A percentile compares a stretch with the other conserved stretches of the same genome.
Evolutionary conservation across 2,888 invertebrate species (phyloP).

Genomic region (Aphodius granarius): DNA sequence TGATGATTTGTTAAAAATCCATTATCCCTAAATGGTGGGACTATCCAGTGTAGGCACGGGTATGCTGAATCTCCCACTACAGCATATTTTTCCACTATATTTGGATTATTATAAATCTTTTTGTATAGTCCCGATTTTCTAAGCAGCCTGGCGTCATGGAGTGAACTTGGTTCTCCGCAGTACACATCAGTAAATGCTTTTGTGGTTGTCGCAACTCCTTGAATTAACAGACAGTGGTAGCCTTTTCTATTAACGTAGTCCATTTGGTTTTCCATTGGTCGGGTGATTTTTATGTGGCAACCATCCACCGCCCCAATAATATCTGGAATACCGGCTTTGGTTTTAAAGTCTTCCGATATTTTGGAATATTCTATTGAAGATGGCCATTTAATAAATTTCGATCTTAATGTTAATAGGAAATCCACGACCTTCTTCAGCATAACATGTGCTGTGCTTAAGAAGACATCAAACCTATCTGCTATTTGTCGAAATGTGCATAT

Average conservation of each 20-base stretch:
- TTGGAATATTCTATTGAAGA: too few species aligned
- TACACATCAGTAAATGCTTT: slow-evolving; percentile 37
- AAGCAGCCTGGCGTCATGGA: slow-evolving; percentile 37
- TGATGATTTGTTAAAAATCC: slow-evolving; percentile 37
- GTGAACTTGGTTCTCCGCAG: slow-evolving; percentile 38
- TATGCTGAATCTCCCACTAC: slow-evolving; percentile 41
- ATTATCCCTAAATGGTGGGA: slow-evolving; percentile 40
- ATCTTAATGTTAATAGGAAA: too few species aligned
- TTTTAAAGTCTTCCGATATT: too few species aligned
- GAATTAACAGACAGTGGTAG: slow-evolving; percentile 34
- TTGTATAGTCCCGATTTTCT: slow-evolving; percentile 31
- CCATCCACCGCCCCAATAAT: too few species aligned
- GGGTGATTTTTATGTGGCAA: too few species aligned
- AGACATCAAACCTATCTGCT: too few species aligned
- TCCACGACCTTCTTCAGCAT: too few species aligned
- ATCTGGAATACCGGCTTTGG: too few species aligned
- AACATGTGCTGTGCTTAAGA: too few species aligned
- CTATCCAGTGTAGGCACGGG: slow-evolving; percentile 30
- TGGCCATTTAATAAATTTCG: too few species aligned
- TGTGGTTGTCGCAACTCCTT: slow-evolving; percentile 37
- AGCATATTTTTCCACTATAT: background rate
- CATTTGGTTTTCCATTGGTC: slow-evolving; percentile 23
- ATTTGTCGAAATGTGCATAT: too few species aligned
- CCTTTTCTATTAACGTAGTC: slow-evolving; percentile 32
- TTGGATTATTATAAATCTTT: too few species aligned